Percentiles rank a stretch among this genome's conserved stretches.
Conservation (phyloP, 2,113 vertebrate genomes). For the Amazona vittata region DNA sequence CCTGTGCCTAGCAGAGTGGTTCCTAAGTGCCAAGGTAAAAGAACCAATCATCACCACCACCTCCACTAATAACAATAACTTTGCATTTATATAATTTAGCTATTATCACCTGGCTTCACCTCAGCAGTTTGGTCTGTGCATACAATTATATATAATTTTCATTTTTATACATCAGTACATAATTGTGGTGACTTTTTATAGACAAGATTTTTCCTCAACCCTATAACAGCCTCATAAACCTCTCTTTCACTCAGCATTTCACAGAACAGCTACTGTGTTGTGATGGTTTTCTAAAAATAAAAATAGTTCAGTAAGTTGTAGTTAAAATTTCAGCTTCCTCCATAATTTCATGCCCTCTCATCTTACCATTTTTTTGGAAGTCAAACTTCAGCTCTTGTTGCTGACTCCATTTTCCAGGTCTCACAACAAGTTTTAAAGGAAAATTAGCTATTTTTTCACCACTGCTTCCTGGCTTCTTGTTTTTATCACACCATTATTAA, state of each 20-base stretch:
- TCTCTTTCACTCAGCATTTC: not conserved
- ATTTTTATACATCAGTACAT: not conserved
- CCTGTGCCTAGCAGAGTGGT: not conserved
- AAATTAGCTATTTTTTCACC: not conserved
- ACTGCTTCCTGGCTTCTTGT: not conserved
- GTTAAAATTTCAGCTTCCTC: not conserved
- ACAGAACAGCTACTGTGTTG: not conserved
- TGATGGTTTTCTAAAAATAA: not conserved
- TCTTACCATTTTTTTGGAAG: not conserved
- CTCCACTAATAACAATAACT: not conserved
- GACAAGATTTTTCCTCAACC: not conserved
- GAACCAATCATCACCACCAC: not conserved
- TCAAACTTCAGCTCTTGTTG: not conserved
- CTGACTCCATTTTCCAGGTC: not conserved
- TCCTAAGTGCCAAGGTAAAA: not conserved
- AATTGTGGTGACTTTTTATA: not conserved
- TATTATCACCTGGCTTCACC: not conserved
- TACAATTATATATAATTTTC: not conserved
- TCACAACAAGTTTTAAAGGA: not conserved
- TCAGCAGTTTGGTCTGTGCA: not conserved
- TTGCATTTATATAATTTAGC: not conserved
- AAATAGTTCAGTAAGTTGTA: not conserved
- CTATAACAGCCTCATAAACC: not conserved
- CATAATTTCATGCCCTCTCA: not conserved
- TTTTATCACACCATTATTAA: not conserved